These are phyloP conservation scores for Eulemur albifrons DNA, from an alignment of 2,797 vertebrate genomes.

Conservation along the genomic window DNA sequence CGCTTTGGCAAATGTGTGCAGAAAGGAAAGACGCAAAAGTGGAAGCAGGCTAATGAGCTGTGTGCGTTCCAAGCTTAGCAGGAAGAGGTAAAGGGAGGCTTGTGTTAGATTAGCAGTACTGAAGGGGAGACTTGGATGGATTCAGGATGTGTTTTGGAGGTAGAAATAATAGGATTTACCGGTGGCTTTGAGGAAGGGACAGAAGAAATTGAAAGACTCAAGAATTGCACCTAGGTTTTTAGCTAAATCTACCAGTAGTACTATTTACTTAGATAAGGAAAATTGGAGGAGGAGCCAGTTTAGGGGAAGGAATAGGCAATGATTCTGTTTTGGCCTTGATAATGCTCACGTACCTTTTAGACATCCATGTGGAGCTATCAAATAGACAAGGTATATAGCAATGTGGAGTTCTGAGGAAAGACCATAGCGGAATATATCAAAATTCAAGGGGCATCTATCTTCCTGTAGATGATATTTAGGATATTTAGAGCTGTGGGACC, in stretches of 20 bases:
- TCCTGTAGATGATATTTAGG: not conserved
- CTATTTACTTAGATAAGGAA: not conserved
- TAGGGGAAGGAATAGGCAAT: not conserved
- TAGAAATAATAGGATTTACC: not conserved
- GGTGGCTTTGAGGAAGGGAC: not conserved
- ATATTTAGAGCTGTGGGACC: not conserved
- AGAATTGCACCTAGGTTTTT: not conserved
- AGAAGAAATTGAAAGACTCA: not conserved
- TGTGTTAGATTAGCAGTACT: too few relatives aligned
- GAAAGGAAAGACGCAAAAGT: not conserved
- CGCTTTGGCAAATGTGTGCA: not conserved
- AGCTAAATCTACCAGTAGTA: not conserved
- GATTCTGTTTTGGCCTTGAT: not conserved
- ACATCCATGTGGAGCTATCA: not conserved
- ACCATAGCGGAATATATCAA: not conserved
- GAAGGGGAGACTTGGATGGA: not conserved
- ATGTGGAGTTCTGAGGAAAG: not conserved
- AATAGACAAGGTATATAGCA: not conserved
- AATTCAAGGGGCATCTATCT: not conserved
- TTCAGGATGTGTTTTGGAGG: not conserved
- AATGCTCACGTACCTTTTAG: not conserved
- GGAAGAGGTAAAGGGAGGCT: not conserved
- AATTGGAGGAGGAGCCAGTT: not conserved
- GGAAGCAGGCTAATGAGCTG: not conserved
- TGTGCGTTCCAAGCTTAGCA: not conserved